Base-by-base conservation (phyloP, 1,140 invertebrate genomes). In the Dreissena polymorpha region DNA sequence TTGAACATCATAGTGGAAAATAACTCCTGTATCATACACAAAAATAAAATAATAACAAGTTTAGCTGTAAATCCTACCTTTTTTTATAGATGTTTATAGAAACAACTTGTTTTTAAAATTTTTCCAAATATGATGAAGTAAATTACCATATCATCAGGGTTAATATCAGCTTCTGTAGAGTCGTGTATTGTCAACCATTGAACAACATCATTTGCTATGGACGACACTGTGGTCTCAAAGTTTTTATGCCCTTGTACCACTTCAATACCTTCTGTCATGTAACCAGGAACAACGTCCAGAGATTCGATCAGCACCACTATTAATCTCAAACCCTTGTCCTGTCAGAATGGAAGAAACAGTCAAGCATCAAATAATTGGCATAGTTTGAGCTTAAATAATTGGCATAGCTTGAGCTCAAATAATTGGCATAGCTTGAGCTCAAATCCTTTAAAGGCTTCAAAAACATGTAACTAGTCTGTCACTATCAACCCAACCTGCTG, bases 291-390 rank as follows among this genome's bases (percentile, higher is more conserved):
- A 21, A 1, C 10, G 10, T 29, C 18, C 10, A 69, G 14, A 8
- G 21, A 16, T 16, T 78, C 75, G 18, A 78, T 78, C 50, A 27
- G 67, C n/a, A 78, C 75, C 18, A 65, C 63, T 21, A 78, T 78
- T 51, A 78, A 39, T 51, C 64, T 68, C 50, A 78, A 3, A 29
- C 67, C 75, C 21, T 78, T 68, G 50, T 78, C 75, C 75, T 78
- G n/a, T n/a, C 25, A 55, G 55, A 3, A 55, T 55, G 12, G 12
- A 55, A 55, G 18, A 55, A 55, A 55, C 21, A 72, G 21, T 53
- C 18, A 55, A 55, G 18, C 53, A 12, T 55, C 18, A 12, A 55
- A 55, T n/a, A n/a, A n/a, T n/a, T n/a, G n/a, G n/a, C n/a, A n/a
- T n/a, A n/a, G n/a, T n/a, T n/a, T n/a, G n/a, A n/a, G n/a, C n/a